phyloP scores from a whole-genome alignment of 2,888 invertebrate species.

The Megalurothrips usitatus region DNA sequence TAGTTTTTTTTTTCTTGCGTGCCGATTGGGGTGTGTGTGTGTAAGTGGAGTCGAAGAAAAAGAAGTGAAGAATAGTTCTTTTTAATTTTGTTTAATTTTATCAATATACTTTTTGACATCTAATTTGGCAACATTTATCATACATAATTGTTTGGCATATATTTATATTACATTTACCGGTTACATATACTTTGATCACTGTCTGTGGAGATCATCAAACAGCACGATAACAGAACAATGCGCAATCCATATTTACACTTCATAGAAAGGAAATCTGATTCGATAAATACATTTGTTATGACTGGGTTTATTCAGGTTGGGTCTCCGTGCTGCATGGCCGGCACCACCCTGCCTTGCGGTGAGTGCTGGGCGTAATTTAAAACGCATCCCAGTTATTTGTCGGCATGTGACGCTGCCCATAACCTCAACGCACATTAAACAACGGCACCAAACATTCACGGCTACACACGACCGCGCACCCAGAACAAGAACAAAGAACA shows the following conservation, averaged over 20 bases:
- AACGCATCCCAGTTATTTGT: too few relatives aligned
- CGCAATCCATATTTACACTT: neutral
- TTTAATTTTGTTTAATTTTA: neutral
- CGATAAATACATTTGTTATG: constrained; percentile 4
- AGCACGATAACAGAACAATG: constrained; percentile 11
- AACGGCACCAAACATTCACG: neutral
- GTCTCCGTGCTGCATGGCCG: neutral
- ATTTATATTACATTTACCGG: neutral
- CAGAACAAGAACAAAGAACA: constrained; percentile 25
- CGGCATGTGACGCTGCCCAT: neutral
- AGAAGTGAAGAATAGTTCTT: neutral
- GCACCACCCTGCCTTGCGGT: neutral
- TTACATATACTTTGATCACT: constrained; percentile 17
- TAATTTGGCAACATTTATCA: constrained; percentile 23
- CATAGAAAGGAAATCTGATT: constrained; percentile 3
- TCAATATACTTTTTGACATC: constrained; percentile 18
- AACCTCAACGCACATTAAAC: neutral
- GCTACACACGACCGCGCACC: neutral
- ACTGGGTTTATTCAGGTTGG: neutral
- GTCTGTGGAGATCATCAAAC: neutral
- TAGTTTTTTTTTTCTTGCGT: neutral
- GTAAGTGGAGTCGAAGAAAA: neutral
- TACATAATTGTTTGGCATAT: constrained; percentile 12
- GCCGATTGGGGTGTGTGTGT: too few relatives aligned
- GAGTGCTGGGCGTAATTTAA: too few relatives aligned